Base-by-base conservation (phyloP, 1,140 invertebrate species). In the Drosophila ohnishii region DNA sequence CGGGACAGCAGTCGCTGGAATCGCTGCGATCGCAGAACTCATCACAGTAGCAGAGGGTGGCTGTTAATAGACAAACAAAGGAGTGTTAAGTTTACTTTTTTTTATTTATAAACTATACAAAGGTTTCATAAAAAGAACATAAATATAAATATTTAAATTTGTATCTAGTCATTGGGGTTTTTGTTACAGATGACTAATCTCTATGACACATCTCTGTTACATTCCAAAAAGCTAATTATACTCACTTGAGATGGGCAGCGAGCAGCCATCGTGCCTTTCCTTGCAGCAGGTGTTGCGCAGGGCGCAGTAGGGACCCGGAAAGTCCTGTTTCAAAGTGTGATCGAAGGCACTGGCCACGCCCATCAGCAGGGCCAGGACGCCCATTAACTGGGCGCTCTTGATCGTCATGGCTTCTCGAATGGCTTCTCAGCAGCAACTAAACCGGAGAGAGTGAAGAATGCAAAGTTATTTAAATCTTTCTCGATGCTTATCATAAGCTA, bases 31-130 rank as follows among this genome's bases (percentile, higher is more conserved):
- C 95, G 92, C 97, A 99, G 92, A 98, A 98, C 73, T 96, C 94
- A 92, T 99, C 98, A 89, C 98, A 99, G 92, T 99, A 98, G 92
- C 98, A 99, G 4, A 96, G 86, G 0, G 97, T 97, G 14, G 93
- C 95, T 92, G 93, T 75, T 70, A 48, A 22, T 30, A 13, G 44
- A 4, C 0, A 25, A 11, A 7, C 9, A 35, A 9, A 3, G 16
- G 30, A 34, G 30, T 34, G 34, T 19, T 7, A 42, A 30, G 2
- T 9, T 2, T 1, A 2, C 8, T 40, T 14, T 44, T 63, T 39
- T 1, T 19, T 34, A 53, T 13, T 28, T 50, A 22, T 8, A 13
- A 19, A 34, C 0, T 34, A 34, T 2, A 13, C 11, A 44, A 3
- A 22, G 5, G 4, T n/a, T 30, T 16, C 5, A 6, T 13, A 13